These are phyloP conservation scores for Clanis bilineata DNA, from an alignment of 2,888 invertebrate genomes.

Conservation along the genomic window DNA sequence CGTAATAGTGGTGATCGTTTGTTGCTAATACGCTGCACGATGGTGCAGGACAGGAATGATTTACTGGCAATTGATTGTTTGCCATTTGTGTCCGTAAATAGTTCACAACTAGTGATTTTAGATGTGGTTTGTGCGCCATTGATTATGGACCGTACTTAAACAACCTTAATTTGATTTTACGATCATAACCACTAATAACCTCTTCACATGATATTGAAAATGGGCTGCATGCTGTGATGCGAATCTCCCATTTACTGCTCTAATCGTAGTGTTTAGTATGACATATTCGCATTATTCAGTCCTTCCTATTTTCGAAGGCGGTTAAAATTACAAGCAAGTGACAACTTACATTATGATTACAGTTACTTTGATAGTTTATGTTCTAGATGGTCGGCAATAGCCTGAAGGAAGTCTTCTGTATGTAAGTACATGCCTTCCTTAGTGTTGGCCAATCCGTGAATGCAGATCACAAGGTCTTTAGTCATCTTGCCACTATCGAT, in stretches of 20 bases:
- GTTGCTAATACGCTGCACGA: not conserved
- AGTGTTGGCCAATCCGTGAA: constrained; percentile 91
- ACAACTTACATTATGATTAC: not conserved
- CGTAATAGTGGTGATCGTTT: too few species aligned
- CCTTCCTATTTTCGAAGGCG: not conserved
- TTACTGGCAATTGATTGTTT: not conserved
- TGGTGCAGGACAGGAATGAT: not conserved
- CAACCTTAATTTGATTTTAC: too few species aligned
- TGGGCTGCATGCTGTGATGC: too few species aligned
- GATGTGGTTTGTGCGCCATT: too few species aligned
- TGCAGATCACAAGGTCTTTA: constrained; percentile 93
- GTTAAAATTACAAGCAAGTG: not conserved
- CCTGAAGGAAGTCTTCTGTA: constrained; percentile 93
- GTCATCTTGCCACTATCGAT: constrained; percentile 93
- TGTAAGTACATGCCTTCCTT: constrained; percentile 91
- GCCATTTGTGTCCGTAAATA: not conserved
- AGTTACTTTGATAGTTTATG: constrained; percentile 65
- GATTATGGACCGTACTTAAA: too few species aligned
- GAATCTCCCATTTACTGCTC: not conserved
- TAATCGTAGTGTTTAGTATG: too few species aligned
- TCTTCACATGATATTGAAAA: too few species aligned
- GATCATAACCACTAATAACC: not conserved
- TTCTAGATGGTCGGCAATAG: constrained; percentile 88
- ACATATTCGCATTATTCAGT: not conserved
- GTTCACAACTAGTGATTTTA: not conserved